Conservation (phyloP, 2,797 vertebrate species). For the Tokudaia tokunoshimensis region DNA sequence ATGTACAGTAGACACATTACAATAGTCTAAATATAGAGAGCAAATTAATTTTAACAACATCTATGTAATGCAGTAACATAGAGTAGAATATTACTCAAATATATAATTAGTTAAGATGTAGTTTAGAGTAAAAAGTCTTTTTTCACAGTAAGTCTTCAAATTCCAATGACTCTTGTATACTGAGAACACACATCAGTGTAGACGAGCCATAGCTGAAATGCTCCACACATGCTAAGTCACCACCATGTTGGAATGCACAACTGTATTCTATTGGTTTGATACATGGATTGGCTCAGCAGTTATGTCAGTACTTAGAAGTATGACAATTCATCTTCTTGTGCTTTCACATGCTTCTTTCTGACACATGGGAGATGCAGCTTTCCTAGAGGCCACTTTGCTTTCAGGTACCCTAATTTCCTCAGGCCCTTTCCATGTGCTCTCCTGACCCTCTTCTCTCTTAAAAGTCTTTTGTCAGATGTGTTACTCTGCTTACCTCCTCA, state of each 20-base stretch:
- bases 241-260: neutral
- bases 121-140: neutral
- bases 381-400: neutral
- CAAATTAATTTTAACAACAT: slow-evolving; percentile 36
- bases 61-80: neutral
- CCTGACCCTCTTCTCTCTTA: neutral
- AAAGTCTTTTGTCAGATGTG: neutral
- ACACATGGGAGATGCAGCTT: neutral
- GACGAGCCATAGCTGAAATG: neutral
- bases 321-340: neutral
- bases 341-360: neutral
- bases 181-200: neutral
- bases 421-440: neutral
- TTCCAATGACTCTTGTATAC: neutral
- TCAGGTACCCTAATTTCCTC: neutral
- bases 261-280: neutral
- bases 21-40: neutral
- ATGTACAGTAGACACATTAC: neutral
- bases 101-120: neutral
- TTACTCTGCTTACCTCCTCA: neutral
- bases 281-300: neutral
- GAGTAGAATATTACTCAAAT: neutral
- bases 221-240: neutral
- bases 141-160: neutral
- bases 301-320: neutral